Base-by-base conservation (phyloP, 2,888 invertebrate species). In the Lasius platythorax region DNA sequence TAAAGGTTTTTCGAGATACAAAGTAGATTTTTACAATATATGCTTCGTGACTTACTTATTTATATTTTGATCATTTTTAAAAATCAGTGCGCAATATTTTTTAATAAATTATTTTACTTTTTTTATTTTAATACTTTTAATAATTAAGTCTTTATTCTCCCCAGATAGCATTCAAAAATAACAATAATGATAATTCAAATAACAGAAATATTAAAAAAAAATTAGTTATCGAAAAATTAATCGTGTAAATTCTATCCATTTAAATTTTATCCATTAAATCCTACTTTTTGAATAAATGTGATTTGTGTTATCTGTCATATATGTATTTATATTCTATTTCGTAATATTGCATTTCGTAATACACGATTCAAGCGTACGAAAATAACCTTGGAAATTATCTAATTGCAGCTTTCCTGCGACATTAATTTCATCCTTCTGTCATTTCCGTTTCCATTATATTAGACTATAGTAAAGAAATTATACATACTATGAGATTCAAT, bases 321-420 rank as follows among this genome's bases (percentile, higher is more conserved):
- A 40, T 53, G 2, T 18, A 12, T 3, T 23, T 66, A 64, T 37
- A 28, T 40, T 56, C 9, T 23, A 5, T 76, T 40, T 64, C 37
- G 28, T 37, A 66, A 66, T 9, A 50, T 23, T 28, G 8, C n/a
- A 18, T 28, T 50, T 50, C 6, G 6, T 50, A 28, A 76, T 8
- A 53, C 40, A 53, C 12, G 12, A 67, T 40, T 40, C 3, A 43
- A 61, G 53, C 23, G 23, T 23, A 12, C 18, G n/a, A 58, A 46
- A 30, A 15, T n/a, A 56, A 68, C 28, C 58, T 78, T 78, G 40
- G 30, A n/a, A 78, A 78, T 78, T 78, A 78, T 78, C 37, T 28
- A 53, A 11, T 50, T 56, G 33, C n/a, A 67, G 28, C 15, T 75
- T 5, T 61, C 8, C 58, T 28, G 30, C n/a, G 28, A 37, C 5